Conservation (phyloP, 1,140 invertebrate species). For the Agraylea sexmaculata region DNA sequence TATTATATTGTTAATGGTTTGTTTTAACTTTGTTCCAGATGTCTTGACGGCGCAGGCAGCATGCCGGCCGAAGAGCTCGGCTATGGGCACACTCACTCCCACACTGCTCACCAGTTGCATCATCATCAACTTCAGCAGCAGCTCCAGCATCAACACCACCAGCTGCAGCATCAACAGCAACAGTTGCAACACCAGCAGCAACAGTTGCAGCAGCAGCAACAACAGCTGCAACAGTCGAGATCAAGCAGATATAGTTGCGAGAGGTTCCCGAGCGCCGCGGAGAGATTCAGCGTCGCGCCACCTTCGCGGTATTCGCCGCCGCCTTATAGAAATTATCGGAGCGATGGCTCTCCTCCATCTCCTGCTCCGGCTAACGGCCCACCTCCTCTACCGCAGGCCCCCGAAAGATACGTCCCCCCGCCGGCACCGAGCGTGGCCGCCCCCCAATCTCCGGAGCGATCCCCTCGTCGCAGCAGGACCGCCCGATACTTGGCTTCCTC, state of each 20-base stretch:
- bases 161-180: constrained; percentile 30
- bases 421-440: constrained; percentile 27
- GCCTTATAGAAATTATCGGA: constrained; percentile 30
- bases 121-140: constrained; percentile 34
- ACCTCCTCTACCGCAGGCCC: constrained; percentile 37
- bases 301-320: constrained; percentile 26
- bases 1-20: too few relatives aligned
- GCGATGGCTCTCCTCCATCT: constrained; percentile 41
- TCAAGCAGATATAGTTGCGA: constrained; percentile 38
- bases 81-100: constrained; percentile 34
- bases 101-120: constrained; percentile 37
- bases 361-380: constrained; percentile 37
- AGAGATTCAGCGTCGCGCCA: constrained; percentile 39
- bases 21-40: constrained; percentile 20
- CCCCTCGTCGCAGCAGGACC: constrained; percentile 34
- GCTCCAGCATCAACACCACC: constrained; percentile 41
- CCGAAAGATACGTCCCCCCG: constrained; percentile 28
- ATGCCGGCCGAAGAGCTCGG: constrained; percentile 31
- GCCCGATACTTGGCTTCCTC: constrained; percentile 17
- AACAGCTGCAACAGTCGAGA: constrained; percentile 41
- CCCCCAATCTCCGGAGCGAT: constrained; percentile 33
- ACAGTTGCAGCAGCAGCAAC: constrained; percentile 33
- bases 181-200: constrained; percentile 36
- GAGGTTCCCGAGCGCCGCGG: constrained; percentile 38
- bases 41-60: constrained; percentile 27